Base-by-base conservation (phyloP, 2,113 vertebrate species). In the Bubo bubo region DNA sequence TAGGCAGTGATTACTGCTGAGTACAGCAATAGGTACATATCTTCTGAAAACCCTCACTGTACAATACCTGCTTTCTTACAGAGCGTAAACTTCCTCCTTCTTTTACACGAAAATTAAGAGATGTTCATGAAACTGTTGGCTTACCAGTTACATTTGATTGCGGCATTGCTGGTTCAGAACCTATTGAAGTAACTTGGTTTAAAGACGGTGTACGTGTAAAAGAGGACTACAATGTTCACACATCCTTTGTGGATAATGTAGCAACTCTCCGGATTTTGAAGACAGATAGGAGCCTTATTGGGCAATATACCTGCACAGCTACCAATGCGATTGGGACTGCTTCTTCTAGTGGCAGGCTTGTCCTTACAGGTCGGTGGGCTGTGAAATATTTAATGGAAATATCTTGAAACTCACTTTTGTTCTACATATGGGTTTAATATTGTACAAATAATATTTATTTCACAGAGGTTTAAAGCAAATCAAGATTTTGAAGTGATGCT, bases 41-140 rank as follows among this genome's bases (percentile, higher is more conserved):
- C 58, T 91, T 95, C 45, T 72, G 75, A 75, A 95, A 79, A 13
- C 4, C 27, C 58, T 94, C 59, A 95, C 47, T 64, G 22, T 86
- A 28, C 59, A 53, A 95, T 58, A 41, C 72, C 68, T 81, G 32
- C 97, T 96, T 86, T 95, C 92, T 98, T 99, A 41, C 98, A 99
- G 99, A 99, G 86, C 99, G 98, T 93, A 99, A 99, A 97, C 98
- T 99, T 63, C 99, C 99, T 60, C 99, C 99, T 32, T 98, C 99
- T 82, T 99, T 99, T 97, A 99, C 99, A 9, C 98, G 98, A 97
- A 99, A 99, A 96, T 97, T 99, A 74, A 99, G 98, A 95, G 99
- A 99, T 58, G 96, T 99, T 79, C 99, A 99, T 32, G 99, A 99
- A 97, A 99, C 98, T 4, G 92, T 99, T 92, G 99, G 99, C 56